phyloP scores from a whole-genome alignment of 2,797 vertebrate species.

The Coccyzus lansbergi region DNA sequence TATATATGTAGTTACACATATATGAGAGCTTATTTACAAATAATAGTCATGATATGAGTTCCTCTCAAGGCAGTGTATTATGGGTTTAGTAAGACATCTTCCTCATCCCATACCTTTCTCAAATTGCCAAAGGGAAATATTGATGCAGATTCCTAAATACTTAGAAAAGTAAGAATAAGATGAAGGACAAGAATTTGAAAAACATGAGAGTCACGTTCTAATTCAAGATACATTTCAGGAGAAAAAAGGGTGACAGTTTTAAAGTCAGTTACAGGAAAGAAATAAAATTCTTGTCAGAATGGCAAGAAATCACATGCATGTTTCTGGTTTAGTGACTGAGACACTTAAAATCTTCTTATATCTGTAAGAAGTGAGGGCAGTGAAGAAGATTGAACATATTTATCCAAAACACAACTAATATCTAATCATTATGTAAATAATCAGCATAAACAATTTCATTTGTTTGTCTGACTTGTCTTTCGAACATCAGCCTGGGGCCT shows the following conservation, averaged over 20 bases:
- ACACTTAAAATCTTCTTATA: neutral
- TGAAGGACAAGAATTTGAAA: neutral
- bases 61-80: neutral
- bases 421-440: neutral
- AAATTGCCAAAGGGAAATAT: neutral
- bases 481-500: neutral
- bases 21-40: neutral
- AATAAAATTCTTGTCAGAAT: neutral
- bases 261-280: neutral
- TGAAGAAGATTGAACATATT: neutral
- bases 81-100: neutral
- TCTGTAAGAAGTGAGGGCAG: neutral
- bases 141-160: neutral
- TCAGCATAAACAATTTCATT: neutral
- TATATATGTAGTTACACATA: neutral
- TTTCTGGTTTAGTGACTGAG: neutral
- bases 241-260: neutral
- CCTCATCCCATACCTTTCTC: neutral
- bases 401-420: neutral
- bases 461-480: neutral
- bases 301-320: neutral
- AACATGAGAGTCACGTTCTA: neutral
- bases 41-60: neutral
- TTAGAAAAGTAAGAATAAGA: neutral
- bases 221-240: neutral